These are phyloP conservation scores for Colinus virginianus DNA, from an alignment of 2,113 vertebrate species.

Conservation along the genomic window DNA sequence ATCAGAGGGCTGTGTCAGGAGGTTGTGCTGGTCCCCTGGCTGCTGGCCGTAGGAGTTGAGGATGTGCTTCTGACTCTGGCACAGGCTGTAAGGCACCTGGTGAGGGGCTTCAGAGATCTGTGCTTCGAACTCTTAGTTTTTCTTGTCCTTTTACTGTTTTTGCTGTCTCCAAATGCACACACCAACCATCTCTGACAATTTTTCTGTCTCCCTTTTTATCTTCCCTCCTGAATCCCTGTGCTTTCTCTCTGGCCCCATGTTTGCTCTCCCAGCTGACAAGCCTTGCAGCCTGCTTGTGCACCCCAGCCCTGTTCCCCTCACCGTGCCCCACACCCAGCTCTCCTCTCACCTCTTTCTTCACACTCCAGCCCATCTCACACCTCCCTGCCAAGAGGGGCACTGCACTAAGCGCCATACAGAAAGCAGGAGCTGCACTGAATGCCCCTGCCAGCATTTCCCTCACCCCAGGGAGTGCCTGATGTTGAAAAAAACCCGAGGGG, in stretches of 20 bases:
- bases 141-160: neutral
- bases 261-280: neutral
- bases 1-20: neutral
- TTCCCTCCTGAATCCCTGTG: neutral
- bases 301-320: neutral
- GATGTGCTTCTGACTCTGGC: neutral
- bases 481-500: neutral
- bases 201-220: neutral
- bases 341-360: neutral
- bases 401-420: constrained; percentile 45
- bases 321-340: neutral
- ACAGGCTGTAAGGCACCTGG: neutral
- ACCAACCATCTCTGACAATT: neutral
- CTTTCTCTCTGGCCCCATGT: neutral
- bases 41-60: neutral
- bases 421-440: neutral
- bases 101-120: neutral
- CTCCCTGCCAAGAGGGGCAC: constrained; percentile 33
- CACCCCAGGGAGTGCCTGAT: neutral
- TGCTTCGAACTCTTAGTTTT: neutral
- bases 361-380: neutral
- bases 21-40: neutral
- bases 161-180: neutral
- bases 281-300: neutral
- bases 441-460: neutral